These are phyloP conservation scores for Gila robusta DNA, from an alignment of 2,797 vertebrate genomes.

Conservation along the genomic window DNA sequence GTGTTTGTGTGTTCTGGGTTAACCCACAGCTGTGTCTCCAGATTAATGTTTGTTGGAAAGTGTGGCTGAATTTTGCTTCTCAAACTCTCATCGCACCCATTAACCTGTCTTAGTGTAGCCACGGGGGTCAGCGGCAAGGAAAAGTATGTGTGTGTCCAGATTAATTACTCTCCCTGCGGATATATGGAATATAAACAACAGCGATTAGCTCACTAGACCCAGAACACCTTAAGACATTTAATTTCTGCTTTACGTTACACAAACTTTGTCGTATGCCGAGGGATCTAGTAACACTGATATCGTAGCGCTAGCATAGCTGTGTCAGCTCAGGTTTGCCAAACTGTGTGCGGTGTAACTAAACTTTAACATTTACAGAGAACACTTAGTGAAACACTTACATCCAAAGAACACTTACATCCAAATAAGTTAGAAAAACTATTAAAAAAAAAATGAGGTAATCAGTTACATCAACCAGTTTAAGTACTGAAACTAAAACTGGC, in stretches of 20 bases:
- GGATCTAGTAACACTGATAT: background rate
- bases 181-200: slow-evolving; percentile 63
- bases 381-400: background rate
- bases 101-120: slow-evolving; percentile 52
- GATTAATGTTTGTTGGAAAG: slow-evolving; percentile 58
- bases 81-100: slow-evolving; percentile 53
- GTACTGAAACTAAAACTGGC: no score
- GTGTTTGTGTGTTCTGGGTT: slow-evolving; percentile 51
- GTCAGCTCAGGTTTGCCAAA: slow-evolving; percentile 2
- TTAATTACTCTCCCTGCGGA: slow-evolving; percentile 60
- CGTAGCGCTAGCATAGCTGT: slow-evolving; percentile 3
- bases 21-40: slow-evolving; percentile 51
- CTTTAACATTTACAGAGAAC: background rate
- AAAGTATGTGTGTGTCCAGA: slow-evolving; percentile 32
- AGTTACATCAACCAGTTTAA: no score
- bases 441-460: no score
- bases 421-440: background rate
- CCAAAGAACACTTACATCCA: no score
- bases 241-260: slow-evolving; percentile 18
- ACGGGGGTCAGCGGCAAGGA: slow-evolving; percentile 40
- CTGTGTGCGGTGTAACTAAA: background rate
- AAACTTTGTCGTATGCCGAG: background rate
- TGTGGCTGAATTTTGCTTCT: slow-evolving; percentile 49
- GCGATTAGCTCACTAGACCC: slow-evolving; percentile 52
- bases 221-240: slow-evolving; percentile 50